These are phyloP conservation scores for Rhagologus leucostigma DNA, from an alignment of 2,113 vertebrate genomes.

Conservation along the genomic window DNA sequence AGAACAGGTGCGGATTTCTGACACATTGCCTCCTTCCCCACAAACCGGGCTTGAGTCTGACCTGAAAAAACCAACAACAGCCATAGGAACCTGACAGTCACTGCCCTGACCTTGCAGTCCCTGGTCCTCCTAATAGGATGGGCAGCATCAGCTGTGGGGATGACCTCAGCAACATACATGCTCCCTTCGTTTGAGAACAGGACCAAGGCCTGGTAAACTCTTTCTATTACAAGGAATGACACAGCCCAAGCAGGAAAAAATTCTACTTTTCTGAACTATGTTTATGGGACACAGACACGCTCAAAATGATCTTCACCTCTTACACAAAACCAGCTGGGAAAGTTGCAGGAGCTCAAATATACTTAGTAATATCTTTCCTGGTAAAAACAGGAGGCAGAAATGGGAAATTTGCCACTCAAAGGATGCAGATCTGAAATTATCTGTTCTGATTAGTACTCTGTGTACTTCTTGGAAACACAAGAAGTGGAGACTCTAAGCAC, in stretches of 20 bases:
- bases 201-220: neutral
- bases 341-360: neutral
- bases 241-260: neutral
- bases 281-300: neutral
- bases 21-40: neutral
- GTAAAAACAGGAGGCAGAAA: neutral
- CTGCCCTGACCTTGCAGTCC: neutral
- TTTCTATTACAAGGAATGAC: neutral
- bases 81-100: neutral
- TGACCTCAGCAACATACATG: neutral
- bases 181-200: neutral
- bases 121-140: neutral
- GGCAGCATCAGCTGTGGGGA: neutral
- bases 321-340: neutral
- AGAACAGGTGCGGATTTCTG: neutral
- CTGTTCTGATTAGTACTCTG: neutral
- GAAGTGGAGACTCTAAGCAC: neutral
- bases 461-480: neutral
- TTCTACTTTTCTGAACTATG: neutral
- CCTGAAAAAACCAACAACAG: neutral
- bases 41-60: neutral
- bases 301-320: neutral
- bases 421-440: slow-evolving; percentile 4
- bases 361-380: neutral
- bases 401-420: slow-evolving; percentile 15